Percentiles rank a stretch among this genome's conserved stretches.
These are phyloP conservation scores for Hirundichthys speculiger DNA, from an alignment of 2,113 vertebrate species.

Conservation along the genomic window DNA sequence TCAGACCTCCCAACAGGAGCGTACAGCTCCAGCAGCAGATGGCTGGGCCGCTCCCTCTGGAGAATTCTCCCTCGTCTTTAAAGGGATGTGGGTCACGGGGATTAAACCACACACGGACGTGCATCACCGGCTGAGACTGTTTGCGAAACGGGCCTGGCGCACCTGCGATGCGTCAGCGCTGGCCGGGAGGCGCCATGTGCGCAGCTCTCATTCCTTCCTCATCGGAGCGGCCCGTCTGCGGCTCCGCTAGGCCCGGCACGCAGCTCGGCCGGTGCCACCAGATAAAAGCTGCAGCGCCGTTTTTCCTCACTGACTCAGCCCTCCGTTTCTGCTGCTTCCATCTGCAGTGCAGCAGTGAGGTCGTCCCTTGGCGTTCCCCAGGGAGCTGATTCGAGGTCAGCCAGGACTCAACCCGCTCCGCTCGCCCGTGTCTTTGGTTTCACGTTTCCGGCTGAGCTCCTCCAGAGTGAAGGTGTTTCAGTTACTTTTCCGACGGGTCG, in stretches of 20 bases:
- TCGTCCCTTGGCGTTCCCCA: background rate
- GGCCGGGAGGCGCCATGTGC: background rate
- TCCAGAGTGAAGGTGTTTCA: background rate
- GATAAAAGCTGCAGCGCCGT: constrained; percentile 21
- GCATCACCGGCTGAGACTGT: background rate
- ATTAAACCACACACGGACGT: background rate
- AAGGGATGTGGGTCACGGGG: constrained; percentile 7
- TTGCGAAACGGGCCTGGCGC: constrained; percentile 4
- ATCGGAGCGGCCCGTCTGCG: background rate
- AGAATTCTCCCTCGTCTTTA: background rate
- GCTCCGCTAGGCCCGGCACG: constrained; percentile 4
- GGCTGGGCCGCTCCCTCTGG: constrained; percentile 10
- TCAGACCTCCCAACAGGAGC: too few species aligned
- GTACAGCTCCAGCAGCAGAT: constrained; percentile 14
- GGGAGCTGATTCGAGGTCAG: constrained; percentile 12
- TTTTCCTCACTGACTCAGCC: constrained; percentile 7
- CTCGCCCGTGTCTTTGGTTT: background rate
- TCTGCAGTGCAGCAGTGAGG: constrained; percentile 25
- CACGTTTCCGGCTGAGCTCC: too few species aligned
- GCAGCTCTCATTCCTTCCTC: background rate
- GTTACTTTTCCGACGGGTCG: background rate
- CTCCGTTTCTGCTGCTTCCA: constrained; percentile 18
- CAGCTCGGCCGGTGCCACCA: constrained; percentile 10
- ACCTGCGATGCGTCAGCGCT: constrained; percentile 14
- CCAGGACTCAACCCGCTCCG: background rate